Percentiles rank a stretch among this genome's conserved stretches.
Evolutionary conservation across 1,140 invertebrate species (phyloP).

Genomic region (Paraescarpia echinospica): DNA sequence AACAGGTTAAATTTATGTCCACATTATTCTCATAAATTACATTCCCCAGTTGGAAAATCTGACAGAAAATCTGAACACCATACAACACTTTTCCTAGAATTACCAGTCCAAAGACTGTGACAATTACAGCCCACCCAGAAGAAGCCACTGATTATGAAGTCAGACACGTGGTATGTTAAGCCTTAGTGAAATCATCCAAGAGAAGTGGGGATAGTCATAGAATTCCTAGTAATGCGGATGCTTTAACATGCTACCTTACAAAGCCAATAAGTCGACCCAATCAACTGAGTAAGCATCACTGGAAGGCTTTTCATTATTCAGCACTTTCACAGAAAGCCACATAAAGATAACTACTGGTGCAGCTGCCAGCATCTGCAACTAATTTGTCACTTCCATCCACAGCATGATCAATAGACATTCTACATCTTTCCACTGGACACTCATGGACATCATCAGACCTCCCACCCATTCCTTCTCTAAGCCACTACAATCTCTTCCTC

Average conservation of each 20-base stretch:
- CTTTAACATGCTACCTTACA: not conserved
- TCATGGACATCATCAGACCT: not conserved
- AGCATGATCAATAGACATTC: not conserved
- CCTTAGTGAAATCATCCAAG: not conserved
- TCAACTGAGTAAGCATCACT: not conserved
- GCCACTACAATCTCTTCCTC: not conserved
- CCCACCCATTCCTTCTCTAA: not conserved
- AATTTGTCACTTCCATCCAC: not conserved
- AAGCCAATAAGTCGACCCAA: not conserved
- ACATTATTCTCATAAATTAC: too few species aligned
- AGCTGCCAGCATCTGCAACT: not conserved
- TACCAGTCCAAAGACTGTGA: too few species aligned
- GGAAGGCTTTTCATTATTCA: not conserved
- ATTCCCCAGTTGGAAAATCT: too few species aligned
- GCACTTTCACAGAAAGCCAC: not conserved
- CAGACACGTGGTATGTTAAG: not conserved
- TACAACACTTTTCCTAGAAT: too few species aligned
- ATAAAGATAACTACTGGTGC: not conserved
- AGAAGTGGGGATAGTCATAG: not conserved
- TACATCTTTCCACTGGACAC: not conserved
- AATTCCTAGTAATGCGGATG: not conserved
- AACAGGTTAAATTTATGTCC: too few species aligned
- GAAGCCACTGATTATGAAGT: not conserved
- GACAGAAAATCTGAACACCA: too few species aligned
- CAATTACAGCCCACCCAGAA: too few species aligned